Base-by-base conservation (phyloP, 2,113 vertebrate genomes). In the Orcinus orca region DNA sequence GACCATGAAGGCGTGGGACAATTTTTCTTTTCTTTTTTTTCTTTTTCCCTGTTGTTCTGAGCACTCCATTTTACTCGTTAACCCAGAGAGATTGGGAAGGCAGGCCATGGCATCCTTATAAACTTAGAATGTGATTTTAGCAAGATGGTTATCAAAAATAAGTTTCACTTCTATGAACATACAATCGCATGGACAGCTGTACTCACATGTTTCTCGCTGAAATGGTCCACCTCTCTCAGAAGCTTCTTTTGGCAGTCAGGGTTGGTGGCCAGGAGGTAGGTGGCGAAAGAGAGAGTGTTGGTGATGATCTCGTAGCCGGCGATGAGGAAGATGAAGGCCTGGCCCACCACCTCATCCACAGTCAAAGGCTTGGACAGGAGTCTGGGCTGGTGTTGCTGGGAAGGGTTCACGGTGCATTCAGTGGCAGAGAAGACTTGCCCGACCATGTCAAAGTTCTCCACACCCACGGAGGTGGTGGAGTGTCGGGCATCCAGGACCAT, bases 241-340 rank as follows among this genome's bases (percentile, higher is more conserved):
- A 99, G 95, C 96, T 94, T 99, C 93, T 98, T 87, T 96, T 99
- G 99, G 97, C 99, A 99, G 15, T 99, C 98, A 0, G 99, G 99
- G 96, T 99, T 88, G 82, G 99, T 98, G 84, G 99, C 99, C 98
- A 99, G 98, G 62, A 99, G 98, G 98, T 99, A 99, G 12, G 99
- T 99, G 97, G 98, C 97, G 33, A 99, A 99, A 65, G 98, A 99
- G 60, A 99, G 98, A 0, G 99, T 98, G 98, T 98, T 99, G 93
- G 99, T 99, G 97, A 99, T 98, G 62, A 99, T 99, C 98, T 99
- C 99, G 0, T 99, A 99, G 9, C 99, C 99, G 0, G 99, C 99
- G 0, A 99, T 98, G 80, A 99, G 99, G 97, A 99, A 99, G 90
- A 99, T 89, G 95, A 99, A 99, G 47, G 99, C 98, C 96, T 99